Evolutionary conservation across 2,888 invertebrate genomes (phyloP), one percentile per base, ranked within the genome.

Genomic region (Portevinia maculata): DNA sequence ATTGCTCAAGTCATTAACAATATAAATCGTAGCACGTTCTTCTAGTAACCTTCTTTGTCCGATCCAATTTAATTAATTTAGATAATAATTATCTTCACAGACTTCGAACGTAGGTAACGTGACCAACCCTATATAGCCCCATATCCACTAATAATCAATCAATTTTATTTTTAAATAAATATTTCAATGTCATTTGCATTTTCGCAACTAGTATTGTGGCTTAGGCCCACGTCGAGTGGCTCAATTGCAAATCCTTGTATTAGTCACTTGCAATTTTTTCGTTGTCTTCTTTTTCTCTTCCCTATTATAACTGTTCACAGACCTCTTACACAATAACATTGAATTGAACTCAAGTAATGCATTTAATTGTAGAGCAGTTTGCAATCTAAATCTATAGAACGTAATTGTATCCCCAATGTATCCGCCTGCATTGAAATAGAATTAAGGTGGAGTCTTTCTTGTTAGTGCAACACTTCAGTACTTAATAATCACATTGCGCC

Each of bases 391-490:
- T 41, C 41, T 30, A 3, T 44, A 44, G 28, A 65, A 52, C 52
- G 41, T 53, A 67, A 44, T 53, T 53, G 53, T 53, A 53, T 53
- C 30, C n/a, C 19, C 4, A 69, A 48, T 28, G 15, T 44, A 50
- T 30, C 50, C 64, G 28, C 52, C 41, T 41, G 30, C 53, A 50
- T 17, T 30, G 28, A n/a, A 13, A 24, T 15, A 67, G 64, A 76
- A 83, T 71, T 78, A 65, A 78, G 81, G 81, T 78, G 81, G 81
- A 83, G 81, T 65, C 41, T 46, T 52, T 62, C 50, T 44, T 57
- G 15, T 50, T 21, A n/a, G 37, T 53, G 76, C 78, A 71, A 76
- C 57, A 71, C 81, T 71, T 53, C 41, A 46, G 62, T 30, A 32
- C 70, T 78, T 71, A 78, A n/a, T n/a, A n/a, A 78, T 78, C 81